Evolutionary conservation across 1,140 invertebrate genomes (phyloP), one percentile per base, ranked within the genome.

Genomic region (Anoplolepis gracilipes): DNA sequence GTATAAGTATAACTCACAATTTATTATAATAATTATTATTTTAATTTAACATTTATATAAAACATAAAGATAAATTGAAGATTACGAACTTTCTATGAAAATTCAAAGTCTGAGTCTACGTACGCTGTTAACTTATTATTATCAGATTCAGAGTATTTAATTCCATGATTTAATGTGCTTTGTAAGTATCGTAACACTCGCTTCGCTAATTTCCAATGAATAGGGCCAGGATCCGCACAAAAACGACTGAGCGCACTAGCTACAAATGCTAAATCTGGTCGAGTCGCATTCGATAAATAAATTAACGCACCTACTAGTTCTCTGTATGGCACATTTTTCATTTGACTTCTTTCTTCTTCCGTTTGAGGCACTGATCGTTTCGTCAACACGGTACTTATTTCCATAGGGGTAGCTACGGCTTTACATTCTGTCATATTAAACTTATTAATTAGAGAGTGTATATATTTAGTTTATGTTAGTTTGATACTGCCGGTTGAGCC

Each of bases 281-380:
- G 87, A 7, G 95, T 95, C 2, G 88, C 72, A 2, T 93, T 90
- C 8, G 93, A 73, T 8, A 95, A 84, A 90, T 95, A 95, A 88
- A 95, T 91, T 22, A 96, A 85, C 33, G 76, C 65, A 30, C 95
- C 94, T 57, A 95, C 92, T 11, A 93, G 62, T 36, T 94, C 65
- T 88, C 92, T 91, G 86, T 92, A 95, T 33, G 85, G 89, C 55
- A 78, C 25, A 65, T 76, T 70, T 49, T 25, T n/a, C 73, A 67
- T 79, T 42, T 79, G 10, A 5, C 36, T 67, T 55, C 70, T 82
- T 67, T 73, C 55, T 22, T 72, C 82, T 28, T 28, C 55, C 28
- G 49, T 49, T n/a, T n/a, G n/a, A n/a, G n/a, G n/a, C n/a, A n/a
- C n/a, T n/a, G n/a, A n/a, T n/a, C n/a, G n/a, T n/a, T n/a, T n/a